A percentile compares a stretch with the other conserved stretches of the same genome.
phyloP scores from a whole-genome alignment of 2,797 vertebrate species.

The Erpetoichthys calabaricus region DNA sequence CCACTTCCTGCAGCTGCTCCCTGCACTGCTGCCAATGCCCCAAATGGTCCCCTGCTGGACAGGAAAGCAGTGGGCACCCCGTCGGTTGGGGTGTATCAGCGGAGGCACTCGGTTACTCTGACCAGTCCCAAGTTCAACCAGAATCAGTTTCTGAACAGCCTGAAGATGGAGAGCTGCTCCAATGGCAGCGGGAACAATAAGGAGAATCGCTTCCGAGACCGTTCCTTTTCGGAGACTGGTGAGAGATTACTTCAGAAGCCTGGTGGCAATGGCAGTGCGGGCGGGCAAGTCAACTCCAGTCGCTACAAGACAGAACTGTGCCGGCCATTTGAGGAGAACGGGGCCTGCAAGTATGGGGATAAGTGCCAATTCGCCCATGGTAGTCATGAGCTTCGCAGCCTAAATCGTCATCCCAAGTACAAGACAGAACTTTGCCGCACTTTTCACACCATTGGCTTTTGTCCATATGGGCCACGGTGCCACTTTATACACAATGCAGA shows the following conservation, averaged over 20 bases:
- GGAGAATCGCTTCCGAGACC: constrained; percentile 83
- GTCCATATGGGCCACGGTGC: constrained; percentile 78
- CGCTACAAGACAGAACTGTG: constrained; percentile 89
- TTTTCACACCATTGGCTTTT: constrained; percentile 92
- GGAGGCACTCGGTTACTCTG: constrained; percentile 81
- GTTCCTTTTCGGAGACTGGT: constrained; percentile 88
- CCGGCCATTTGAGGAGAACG: constrained; percentile 82
- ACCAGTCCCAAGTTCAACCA: constrained; percentile 82
- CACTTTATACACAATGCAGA: constrained; percentile 88
- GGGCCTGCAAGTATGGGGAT: constrained; percentile 79
- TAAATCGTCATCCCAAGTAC: constrained; percentile 83
- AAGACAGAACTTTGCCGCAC: constrained; percentile 90
- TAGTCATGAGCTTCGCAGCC: constrained; percentile 77
- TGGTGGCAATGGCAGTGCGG: constrained; percentile 47
- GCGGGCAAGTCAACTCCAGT: constrained; percentile 80
- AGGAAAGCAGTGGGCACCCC: constrained; percentile 95
- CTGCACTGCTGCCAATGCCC: constrained; percentile 51
- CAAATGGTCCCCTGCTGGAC: constrained; percentile 86
- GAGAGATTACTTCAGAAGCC: constrained; percentile 78
- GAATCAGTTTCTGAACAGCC: constrained; percentile 82
- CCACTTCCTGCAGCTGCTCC: constrained; percentile 53
- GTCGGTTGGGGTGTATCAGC: constrained; percentile 65
- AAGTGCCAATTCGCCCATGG: constrained; percentile 88
- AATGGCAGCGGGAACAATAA: constrained; percentile 59
- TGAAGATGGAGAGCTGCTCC: constrained; percentile 70